Conservation (phyloP, 2,888 invertebrate species). For the Asteroscopus sphinx region DNA sequence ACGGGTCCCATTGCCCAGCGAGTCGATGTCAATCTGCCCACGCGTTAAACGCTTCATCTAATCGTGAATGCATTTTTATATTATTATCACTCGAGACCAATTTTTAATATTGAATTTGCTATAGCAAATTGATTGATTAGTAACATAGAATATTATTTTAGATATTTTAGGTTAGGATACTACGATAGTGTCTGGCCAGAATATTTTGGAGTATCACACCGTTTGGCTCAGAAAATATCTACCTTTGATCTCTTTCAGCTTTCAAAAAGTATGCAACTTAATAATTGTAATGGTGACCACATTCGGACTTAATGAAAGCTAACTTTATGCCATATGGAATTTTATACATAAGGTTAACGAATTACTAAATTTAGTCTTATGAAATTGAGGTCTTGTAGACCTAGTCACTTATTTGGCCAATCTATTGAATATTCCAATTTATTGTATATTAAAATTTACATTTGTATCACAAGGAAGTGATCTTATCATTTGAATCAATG, state of each 20-base stretch:
- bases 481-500: slow-evolving; percentile 83
- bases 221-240: slow-evolving; percentile 90
- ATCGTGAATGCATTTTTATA: slow-evolving; percentile 85
- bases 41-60: slow-evolving; percentile 78
- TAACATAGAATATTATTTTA: slow-evolving; percentile 88
- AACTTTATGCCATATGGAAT: slow-evolving; percentile 90
- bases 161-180: slow-evolving; percentile 90
- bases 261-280: slow-evolving; percentile 89
- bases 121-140: slow-evolving; percentile 86
- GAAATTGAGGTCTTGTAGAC: slow-evolving; percentile 86
- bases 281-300: slow-evolving; percentile 85
- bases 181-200: slow-evolving; percentile 90
- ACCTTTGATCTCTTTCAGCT: slow-evolving; percentile 90
- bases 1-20: slow-evolving; percentile 67
- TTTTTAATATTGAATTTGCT: slow-evolving; percentile 87
- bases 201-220: slow-evolving; percentile 90
- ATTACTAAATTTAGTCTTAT: slow-evolving; percentile 90
- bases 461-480: slow-evolving; percentile 82
- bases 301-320: slow-evolving; percentile 89
- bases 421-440: slow-evolving; percentile 89
- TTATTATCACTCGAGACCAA: slow-evolving; percentile 88
- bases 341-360: slow-evolving; percentile 89
- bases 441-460: slow-evolving; percentile 88
- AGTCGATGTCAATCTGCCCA: slow-evolving; percentile 54
- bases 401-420: slow-evolving; percentile 90